Evolutionary conservation across 2,888 invertebrate species (phyloP).

Genomic region (Eupithecia subfuscata): DNA sequence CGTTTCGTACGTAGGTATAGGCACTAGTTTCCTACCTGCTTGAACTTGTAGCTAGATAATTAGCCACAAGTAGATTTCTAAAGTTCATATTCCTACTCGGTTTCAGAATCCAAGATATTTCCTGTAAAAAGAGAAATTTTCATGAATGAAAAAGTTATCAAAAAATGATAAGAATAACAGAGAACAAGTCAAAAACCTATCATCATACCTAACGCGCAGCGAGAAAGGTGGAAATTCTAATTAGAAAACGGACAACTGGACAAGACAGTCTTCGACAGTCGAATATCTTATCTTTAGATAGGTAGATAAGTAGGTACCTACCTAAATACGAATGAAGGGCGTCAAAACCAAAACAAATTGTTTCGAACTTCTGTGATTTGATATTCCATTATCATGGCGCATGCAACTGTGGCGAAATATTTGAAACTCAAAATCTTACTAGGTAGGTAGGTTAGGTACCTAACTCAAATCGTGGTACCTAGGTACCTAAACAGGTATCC

Average conservation of each 20-base stretch:
- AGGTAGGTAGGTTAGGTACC: too few species aligned
- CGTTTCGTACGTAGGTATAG: constrained; percentile 20
- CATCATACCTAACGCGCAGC: not conserved
- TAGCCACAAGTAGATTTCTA: not conserved
- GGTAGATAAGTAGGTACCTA: too few species aligned
- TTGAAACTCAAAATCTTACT: too few species aligned
- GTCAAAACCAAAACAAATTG: too few species aligned
- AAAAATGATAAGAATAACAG: not conserved
- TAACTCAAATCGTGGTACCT: too few species aligned
- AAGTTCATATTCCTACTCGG: not conserved
- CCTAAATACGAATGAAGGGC: too few species aligned
- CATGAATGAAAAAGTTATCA: not conserved
- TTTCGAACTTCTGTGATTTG: too few species aligned
- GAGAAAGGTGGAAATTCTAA: not conserved
- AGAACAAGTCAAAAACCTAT: not conserved
- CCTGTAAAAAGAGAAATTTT: not conserved
- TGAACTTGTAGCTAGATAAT: not conserved
- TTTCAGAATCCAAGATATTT: too few species aligned
- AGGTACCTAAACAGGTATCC: too few species aligned
- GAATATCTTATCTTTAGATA: not conserved
- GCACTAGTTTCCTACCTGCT: not conserved
- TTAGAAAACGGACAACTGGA: not conserved
- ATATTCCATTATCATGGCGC: too few species aligned
- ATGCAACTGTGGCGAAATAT: too few species aligned
- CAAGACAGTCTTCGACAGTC: not conserved